These are phyloP conservation scores for Fregata magnificens DNA, from an alignment of 2,113 vertebrate species.

Conservation along the genomic window DNA sequence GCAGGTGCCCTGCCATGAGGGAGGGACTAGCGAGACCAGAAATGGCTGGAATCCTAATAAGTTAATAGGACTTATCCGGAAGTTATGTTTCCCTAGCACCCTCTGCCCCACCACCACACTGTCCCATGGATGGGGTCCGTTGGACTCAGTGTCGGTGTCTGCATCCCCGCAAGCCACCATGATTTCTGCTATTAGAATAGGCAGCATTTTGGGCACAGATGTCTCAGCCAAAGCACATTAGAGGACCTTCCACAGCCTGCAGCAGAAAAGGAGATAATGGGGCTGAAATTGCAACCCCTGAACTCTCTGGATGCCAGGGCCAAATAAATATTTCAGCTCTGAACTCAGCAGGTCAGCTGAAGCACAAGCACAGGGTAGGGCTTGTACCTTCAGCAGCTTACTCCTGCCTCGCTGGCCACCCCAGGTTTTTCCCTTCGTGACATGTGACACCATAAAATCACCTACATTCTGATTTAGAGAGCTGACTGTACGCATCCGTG, in stretches of 20 bases:
- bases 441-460: not conserved
- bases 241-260: not conserved
- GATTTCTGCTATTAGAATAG: not conserved
- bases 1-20: no score
- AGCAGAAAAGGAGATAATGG: not conserved
- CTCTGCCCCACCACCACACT: not conserved
- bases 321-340: not conserved
- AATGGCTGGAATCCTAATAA: not conserved
- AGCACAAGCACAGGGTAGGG: not conserved
- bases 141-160: no score
- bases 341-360: not conserved
- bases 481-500: fast-evolving
- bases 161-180: not conserved
- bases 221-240: not conserved
- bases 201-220: not conserved
- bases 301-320: fast-evolving
- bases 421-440: not conserved
- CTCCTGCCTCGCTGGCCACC: not conserved
- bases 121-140: not conserved
- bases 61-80: not conserved
- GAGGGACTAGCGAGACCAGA: not conserved
- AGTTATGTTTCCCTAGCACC: not conserved
- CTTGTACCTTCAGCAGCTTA: not conserved
- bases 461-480: not conserved
- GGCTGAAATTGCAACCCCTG: fast-evolving